Evolutionary conservation across 1,140 invertebrate species (phyloP).

Genomic region (Geopemphigus sp.): DNA sequence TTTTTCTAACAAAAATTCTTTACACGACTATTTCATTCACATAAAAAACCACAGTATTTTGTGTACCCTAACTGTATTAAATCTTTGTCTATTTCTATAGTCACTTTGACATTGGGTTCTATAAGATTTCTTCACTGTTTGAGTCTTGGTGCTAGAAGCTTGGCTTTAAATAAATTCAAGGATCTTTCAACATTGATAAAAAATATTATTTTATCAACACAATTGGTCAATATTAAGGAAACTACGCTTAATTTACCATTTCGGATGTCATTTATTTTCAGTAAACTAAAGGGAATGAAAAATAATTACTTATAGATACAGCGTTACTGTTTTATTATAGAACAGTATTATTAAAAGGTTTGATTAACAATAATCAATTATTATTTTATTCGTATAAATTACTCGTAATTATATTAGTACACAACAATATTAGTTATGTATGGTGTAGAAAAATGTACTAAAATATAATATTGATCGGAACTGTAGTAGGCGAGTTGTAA

Average conservation of each 20-base stretch:
- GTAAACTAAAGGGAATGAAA: not conserved
- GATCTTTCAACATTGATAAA: not conserved
- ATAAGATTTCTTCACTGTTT: too few species aligned
- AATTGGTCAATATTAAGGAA: not conserved
- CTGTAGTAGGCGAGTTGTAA: too few species aligned
- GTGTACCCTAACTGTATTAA: slow-evolving; percentile 55
- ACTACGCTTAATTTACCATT: not conserved
- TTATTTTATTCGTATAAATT: too few species aligned
- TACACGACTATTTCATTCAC: slow-evolving; percentile 57
- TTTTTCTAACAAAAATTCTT: slow-evolving; percentile 54
- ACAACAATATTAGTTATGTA: too few species aligned
- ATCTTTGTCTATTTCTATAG: too few species aligned
- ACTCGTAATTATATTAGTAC: too few species aligned
- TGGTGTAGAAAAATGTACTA: too few species aligned
- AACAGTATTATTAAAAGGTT: not conserved
- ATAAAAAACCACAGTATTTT: slow-evolving; percentile 57
- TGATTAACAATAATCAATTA: too few species aligned
- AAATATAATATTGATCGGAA: too few species aligned
- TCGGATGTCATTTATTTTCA: not conserved
- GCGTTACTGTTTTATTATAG: not conserved
- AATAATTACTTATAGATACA: not conserved
- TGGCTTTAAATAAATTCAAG: too few species aligned
- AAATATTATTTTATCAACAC: not conserved
- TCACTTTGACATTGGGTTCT: not conserved
- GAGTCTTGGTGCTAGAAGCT: too few species aligned